Evolutionary conservation across 2,888 invertebrate species (phyloP), one percentile per base, ranked within the genome.

Genomic region (Andrena fulva): DNA sequence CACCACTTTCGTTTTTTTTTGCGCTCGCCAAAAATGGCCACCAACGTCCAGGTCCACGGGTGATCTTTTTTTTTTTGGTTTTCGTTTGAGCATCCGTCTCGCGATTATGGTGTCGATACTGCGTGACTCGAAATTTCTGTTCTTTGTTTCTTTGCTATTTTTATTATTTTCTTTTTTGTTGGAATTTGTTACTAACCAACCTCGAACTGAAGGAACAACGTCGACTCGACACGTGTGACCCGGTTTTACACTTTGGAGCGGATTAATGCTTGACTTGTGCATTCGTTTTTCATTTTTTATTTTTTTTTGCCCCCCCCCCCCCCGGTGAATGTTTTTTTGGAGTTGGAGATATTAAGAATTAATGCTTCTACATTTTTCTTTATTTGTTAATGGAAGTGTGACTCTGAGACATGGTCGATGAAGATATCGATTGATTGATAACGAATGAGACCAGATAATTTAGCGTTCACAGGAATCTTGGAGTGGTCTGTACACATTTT

Each of bases 121-220:
- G 27, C 48, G 60, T 63, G 62, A 59, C 16, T 31, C 60, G n/a
- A 12, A 24, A 24, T 70, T 73, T 24, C 20, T 27, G 27, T 63
- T 62, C 48, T 24, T 6, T 7, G 42, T 24, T 68, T 10, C 6
- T 27, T 35, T 56, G 16, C n/a, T 29, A 8, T 77, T n/a, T 31
- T 42, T 70, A 8, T 60, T 42, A 42, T 70, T 59, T 59, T 56
- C 56, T 27, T 67, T 8, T 20, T 24, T 56, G 76, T 76, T 82
- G 68, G 72, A 59, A 60, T 68, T 69, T 72, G 67, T 60, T 52
- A 82, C 82, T 82, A 80, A 81, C 70, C 42, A 64, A 8, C 50
- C 56, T 74, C 56, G 62, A 59, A 42, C 27, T 8, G 10, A 27
- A 12, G 56, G 56, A 56, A 52, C 56, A 64, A 31, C 48, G 50